Conservation (phyloP, 2,113 vertebrate species). For the Otus sunia region DNA sequence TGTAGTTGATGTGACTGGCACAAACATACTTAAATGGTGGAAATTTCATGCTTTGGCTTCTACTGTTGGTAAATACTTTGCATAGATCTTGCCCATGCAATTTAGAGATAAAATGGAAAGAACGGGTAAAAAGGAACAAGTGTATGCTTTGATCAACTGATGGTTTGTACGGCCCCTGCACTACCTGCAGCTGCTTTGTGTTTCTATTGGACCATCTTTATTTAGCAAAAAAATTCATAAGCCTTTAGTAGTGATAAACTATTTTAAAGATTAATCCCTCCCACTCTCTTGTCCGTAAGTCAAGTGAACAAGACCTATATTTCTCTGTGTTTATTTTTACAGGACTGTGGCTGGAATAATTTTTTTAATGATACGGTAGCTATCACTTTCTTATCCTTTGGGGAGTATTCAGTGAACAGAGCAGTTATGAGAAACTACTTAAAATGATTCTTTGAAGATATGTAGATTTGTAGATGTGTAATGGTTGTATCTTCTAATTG, state of each 20-base stretch:
- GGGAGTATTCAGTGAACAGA: background rate
- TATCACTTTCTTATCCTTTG: background rate
- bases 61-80: rapidly evolving
- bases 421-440: background rate
- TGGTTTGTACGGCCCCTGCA: background rate
- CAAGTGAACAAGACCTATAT: background rate
- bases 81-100: rapidly evolving
- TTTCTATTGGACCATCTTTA: background rate
- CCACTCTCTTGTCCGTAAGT: background rate
- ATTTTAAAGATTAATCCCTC: background rate
- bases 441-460: background rate
- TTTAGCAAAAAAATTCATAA: background rate
- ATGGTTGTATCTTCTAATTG: background rate
- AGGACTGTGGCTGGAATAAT: background rate
- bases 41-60: background rate
- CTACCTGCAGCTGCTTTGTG: background rate
- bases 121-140: background rate
- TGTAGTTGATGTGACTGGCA: background rate
- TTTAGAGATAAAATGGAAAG: background rate
- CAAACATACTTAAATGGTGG: rapidly evolving
- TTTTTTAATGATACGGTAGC: background rate
- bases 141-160: background rate
- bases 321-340: background rate
- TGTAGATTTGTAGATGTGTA: background rate
- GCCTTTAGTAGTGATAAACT: background rate